phyloP scores from a whole-genome alignment of 2,888 invertebrate genomes.

The Corbicula japonica region DNA sequence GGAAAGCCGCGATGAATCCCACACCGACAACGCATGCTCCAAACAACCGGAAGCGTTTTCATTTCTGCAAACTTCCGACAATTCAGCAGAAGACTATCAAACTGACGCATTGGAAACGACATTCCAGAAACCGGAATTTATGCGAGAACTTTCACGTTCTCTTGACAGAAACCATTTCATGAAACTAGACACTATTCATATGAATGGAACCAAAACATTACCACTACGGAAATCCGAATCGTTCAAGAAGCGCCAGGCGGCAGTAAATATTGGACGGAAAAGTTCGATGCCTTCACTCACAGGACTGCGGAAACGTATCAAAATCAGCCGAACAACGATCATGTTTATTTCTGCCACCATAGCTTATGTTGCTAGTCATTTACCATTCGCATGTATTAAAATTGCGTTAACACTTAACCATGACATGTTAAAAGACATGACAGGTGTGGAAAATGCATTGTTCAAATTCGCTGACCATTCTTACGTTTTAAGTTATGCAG shows the following conservation, averaged over 20 bases:
- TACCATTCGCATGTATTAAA: conserved; percentile 56
- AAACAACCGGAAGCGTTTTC: conserved; percentile 39
- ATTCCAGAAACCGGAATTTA: conserved; percentile 38
- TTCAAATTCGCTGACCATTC: conserved; percentile 53
- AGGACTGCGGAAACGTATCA: conserved; percentile 41
- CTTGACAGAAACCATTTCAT: conserved; percentile 44
- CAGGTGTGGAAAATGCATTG: conserved; percentile 26
- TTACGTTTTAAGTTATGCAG: conserved; percentile 57
- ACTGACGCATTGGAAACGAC: background rate
- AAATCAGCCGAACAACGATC: conserved; percentile 56
- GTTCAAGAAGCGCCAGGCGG: conserved; percentile 24
- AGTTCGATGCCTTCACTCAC: conserved; percentile 31
- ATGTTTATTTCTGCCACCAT: conserved; percentile 66
- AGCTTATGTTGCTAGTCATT: conserved; percentile 56
- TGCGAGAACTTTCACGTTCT: conserved; percentile 57
- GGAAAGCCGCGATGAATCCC: conserved; percentile 39
- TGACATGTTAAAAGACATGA: conserved; percentile 16
- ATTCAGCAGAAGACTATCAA: conserved; percentile 10
- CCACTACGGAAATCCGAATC: conserved; percentile 46
- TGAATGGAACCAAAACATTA: conserved; percentile 53
- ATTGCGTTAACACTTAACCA: conserved; percentile 37
- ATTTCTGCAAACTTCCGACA: conserved; percentile 18
- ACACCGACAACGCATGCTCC: conserved; percentile 10
- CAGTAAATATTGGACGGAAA: conserved; percentile 23
- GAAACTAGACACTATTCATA: conserved; percentile 20